Percentiles rank a stretch among this genome's conserved stretches.
phyloP scores from a whole-genome alignment of 2,888 invertebrate genomes.

The Mongoloraphidia duomilia region DNA sequence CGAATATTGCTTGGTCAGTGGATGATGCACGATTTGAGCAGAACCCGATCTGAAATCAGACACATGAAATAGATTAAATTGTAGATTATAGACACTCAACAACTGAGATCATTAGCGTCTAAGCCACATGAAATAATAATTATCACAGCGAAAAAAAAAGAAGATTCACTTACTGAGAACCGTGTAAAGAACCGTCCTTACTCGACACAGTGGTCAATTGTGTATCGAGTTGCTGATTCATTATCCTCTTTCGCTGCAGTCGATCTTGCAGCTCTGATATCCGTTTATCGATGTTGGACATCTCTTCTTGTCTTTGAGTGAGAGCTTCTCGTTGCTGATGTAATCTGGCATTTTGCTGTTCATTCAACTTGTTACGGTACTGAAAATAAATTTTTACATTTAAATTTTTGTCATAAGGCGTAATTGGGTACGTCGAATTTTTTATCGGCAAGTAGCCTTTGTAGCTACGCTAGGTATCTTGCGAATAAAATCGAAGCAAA shows the following conservation, averaged over 20 bases:
- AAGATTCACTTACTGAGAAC: neutral
- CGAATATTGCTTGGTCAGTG: conserved; percentile 35
- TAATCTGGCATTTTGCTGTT: conserved; percentile 84
- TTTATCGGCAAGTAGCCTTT: no score
- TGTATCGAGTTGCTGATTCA: conserved; percentile 60
- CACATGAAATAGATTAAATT: no score
- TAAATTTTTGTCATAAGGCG: neutral
- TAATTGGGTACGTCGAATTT: no score
- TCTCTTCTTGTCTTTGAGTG: conserved; percentile 79
- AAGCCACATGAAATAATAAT: no score
- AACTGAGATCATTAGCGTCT: no score
- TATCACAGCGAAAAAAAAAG: no score
- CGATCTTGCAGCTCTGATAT: conserved; percentile 89
- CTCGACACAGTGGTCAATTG: conserved; percentile 38
- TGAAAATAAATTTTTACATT: conserved; percentile 30
- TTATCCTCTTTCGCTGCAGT: conserved; percentile 71
- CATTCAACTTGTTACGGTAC: conserved; percentile 93
- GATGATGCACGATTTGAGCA: neutral
- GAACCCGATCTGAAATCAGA: no score
- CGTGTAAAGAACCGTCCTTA: conserved; percentile 27
- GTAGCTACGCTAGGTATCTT: no score
- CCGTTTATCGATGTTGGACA: conserved; percentile 80
- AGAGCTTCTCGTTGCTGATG: conserved; percentile 79
- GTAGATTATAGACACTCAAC: no score
- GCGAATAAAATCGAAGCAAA: no score